A percentile compares a stretch with the other conserved stretches of the same genome.
These are phyloP conservation scores for Marmota monax DNA, from an alignment of 2,113 vertebrate genomes.

Conservation along the genomic window DNA sequence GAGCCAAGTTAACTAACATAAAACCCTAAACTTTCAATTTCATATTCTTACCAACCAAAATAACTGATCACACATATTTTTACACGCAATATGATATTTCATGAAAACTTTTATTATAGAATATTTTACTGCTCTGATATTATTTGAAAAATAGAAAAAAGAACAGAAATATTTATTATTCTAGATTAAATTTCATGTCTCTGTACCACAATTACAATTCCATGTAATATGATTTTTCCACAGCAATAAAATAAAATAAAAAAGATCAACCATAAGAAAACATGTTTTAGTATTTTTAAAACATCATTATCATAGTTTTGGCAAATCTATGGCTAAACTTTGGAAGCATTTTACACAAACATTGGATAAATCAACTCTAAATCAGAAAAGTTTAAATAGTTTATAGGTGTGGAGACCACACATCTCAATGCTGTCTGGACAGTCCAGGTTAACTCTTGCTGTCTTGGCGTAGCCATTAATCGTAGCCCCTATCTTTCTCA, in stretches of 20 bases:
- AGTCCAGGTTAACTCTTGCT: neutral
- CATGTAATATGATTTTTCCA: slow-evolving; percentile 65
- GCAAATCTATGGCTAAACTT: slow-evolving; percentile 54
- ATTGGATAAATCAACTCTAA: slow-evolving; percentile 61
- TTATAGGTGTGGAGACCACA: slow-evolving; percentile 13
- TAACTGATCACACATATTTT: slow-evolving; percentile 57
- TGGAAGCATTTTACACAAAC: slow-evolving; percentile 55
- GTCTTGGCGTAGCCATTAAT: neutral
- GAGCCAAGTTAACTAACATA: neutral
- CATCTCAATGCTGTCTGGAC: neutral
- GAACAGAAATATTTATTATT: slow-evolving; percentile 68
- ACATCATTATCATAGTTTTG: slow-evolving; percentile 33
- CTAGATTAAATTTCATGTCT: slow-evolving; percentile 62
- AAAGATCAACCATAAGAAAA: slow-evolving; percentile 48
- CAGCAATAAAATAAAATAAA: slow-evolving; percentile 63
- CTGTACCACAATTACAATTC: slow-evolving; percentile 68
- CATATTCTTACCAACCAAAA: slow-evolving; percentile 68
- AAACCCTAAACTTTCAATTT: neutral
- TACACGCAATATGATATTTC: slow-evolving; percentile 47
- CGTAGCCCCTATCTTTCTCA: neutral
- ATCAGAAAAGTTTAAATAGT: neutral
- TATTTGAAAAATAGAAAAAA: slow-evolving; percentile 61
- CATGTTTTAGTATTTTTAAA: slow-evolving; percentile 49
- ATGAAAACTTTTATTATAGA: slow-evolving; percentile 53
- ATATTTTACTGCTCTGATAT: slow-evolving; percentile 61